phyloP scores from a whole-genome alignment of 1,140 invertebrate genomes.

The Panagrolaimus sp. region DNA sequence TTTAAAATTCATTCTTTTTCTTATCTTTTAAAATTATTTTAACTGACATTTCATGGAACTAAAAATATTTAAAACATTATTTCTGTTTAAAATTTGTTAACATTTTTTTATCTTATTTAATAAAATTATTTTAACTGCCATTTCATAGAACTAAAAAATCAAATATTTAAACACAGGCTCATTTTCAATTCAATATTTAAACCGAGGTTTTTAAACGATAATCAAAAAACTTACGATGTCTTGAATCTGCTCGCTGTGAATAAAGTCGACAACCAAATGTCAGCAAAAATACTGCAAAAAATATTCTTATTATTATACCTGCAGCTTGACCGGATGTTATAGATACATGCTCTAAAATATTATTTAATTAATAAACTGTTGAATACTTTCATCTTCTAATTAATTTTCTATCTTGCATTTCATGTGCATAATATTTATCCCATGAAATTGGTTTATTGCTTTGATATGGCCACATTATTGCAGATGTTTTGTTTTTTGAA shows the following conservation, averaged over 20 bases:
- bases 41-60: no score
- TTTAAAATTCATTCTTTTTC: no score
- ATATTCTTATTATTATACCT: conserved; percentile 49
- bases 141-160: no score
- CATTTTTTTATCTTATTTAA: no score
- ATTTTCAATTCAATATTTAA: no score
- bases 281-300: conserved; percentile 50
- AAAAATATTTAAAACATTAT: no score
- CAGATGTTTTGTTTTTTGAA: background rate
- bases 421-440: conserved; percentile 53
- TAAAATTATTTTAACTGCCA: no score
- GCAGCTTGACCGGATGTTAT: conserved; percentile 52
- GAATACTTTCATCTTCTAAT: no score
- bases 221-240: background rate
- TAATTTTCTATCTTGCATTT: conserved; percentile 42
- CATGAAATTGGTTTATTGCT: conserved; percentile 51
- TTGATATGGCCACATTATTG: conserved; percentile 48
- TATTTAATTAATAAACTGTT: conserved; percentile 10
- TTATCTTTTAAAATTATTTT: no score
- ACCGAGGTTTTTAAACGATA: no score
- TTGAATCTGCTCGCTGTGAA: conserved; percentile 26
- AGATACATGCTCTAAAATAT: conserved; percentile 39
- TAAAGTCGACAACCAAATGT: conserved; percentile 55
- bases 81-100: no score
- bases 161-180: no score